A percentile compares a stretch with the other conserved stretches of the same genome.
phyloP scores from a whole-genome alignment of 2,113 vertebrate species.

The Shinisaurus crocodilurus region DNA sequence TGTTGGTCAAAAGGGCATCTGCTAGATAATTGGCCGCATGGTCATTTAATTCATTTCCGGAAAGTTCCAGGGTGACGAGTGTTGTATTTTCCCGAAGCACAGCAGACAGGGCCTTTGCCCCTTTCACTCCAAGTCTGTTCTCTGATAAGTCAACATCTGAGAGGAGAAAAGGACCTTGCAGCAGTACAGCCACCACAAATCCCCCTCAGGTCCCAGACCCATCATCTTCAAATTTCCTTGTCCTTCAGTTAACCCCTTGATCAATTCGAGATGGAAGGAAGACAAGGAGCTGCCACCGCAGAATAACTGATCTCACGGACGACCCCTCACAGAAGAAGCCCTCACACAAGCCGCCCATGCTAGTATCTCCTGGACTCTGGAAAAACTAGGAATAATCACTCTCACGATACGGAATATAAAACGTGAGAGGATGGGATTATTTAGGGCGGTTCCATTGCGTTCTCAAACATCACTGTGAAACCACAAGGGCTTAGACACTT shows the following conservation, averaged over 20 bases:
- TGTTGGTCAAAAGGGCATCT: conserved; percentile 76
- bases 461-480: not conserved
- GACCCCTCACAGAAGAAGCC: not conserved
- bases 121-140: conserved; percentile 78
- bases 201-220: not conserved
- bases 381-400: not conserved
- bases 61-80: conserved; percentile 76
- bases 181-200: not conserved
- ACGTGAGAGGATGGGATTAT: not conserved
- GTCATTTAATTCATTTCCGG: conserved; percentile 82
- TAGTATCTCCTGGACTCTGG: not conserved
- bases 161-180: not conserved
- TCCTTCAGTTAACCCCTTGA: not conserved
- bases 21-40: conserved; percentile 70
- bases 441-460: not conserved
- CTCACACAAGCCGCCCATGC: not conserved
- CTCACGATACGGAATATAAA: not conserved
- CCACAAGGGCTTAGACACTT: not conserved
- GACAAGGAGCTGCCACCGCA: too few relatives aligned
- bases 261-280: not conserved
- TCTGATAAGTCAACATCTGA: conserved; percentile 86
- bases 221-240: not conserved
- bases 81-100: conserved; percentile 78
- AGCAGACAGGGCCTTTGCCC: conserved; percentile 73
- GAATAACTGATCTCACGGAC: too few relatives aligned